Base-by-base conservation (phyloP, 2,888 invertebrate genomes). In the Polietes domitor region DNA sequence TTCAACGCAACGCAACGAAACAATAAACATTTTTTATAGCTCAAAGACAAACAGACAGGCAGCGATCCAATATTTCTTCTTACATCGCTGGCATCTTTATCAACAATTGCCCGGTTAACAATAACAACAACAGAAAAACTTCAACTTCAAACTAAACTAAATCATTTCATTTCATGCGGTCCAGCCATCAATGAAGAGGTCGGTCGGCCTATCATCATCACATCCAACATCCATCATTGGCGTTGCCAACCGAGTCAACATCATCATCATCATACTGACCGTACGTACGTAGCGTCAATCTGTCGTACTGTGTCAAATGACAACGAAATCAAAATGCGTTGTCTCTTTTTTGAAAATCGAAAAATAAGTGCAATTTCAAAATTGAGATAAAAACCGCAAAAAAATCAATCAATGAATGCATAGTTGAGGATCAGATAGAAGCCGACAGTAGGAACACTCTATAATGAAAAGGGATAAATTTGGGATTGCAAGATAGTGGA, bases 161-260 rank as follows among this genome's bases (percentile, higher is more conserved):
- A 83, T 80, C 83, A 80, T 83, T 83, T 80, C 58, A 26, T 58
- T 24, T 58, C 47, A 47, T 2, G 47, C 73, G 74, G 73, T 65
- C 71, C 15, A 15, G 37, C 26, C 2, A 58, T 63, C 77, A 77
- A 80, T 83, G 83, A 70, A n/a, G 1, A 47, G 55, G 77, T 47
- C 77, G 74, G 77, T 77, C 83, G 55, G 77, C 55, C 77, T 77
- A 80, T 77, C 83, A 83, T 77, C 75, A 63, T 63, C n/a, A n/a
- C n/a, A n/a, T n/a, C n/a, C n/a, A n/a, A n/a, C n/a, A n/a, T n/a
- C n/a, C n/a, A n/a, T n/a, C n/a, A n/a, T n/a, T n/a, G n/a, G n/a
- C n/a, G n/a, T n/a, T 9, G 47, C 24, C 75, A 70, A 43, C 75
- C 61, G 9, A 6, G 28, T 19, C 75, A 75, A 58, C 75, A 71